Evolutionary conservation across 2,797 vertebrate species (phyloP).

Genomic region (Sebastes nivosus): DNA sequence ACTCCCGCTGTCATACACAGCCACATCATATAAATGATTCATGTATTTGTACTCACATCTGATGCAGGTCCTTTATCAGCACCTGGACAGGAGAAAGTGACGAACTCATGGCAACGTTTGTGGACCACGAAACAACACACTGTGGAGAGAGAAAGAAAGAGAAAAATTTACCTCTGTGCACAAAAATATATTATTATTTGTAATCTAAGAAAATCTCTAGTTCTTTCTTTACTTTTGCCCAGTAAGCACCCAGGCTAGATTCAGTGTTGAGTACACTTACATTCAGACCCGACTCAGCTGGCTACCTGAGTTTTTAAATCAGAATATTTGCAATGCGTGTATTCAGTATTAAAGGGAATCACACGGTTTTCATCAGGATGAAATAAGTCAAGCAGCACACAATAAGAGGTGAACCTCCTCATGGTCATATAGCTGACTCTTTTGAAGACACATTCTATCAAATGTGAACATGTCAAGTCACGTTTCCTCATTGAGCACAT

Average conservation of each 20-base stretch:
- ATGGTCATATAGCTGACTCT: background rate
- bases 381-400: background rate
- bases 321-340: background rate
- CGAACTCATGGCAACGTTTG: slow-evolving; percentile 98
- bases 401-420: background rate
- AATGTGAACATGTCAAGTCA: background rate
- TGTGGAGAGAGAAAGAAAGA: slow-evolving; percentile 63
- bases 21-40: accelerated
- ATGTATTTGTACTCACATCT: slow-evolving; percentile 87
- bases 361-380: background rate
- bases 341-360: background rate
- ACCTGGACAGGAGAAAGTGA: slow-evolving; percentile 95
- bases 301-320: background rate
- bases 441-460: background rate
- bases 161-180: background rate
- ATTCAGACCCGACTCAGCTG: background rate
- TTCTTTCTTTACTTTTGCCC: background rate
- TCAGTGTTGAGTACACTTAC: background rate
- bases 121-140: slow-evolving; percentile 98
- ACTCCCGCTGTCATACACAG: background rate
- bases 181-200: background rate
- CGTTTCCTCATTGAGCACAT: too few species aligned
- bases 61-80: slow-evolving; percentile 95
- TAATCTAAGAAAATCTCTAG: background rate
- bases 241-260: background rate